Conservation (phyloP, 2,113 vertebrate species). For the Amia ocellicauda region DNA sequence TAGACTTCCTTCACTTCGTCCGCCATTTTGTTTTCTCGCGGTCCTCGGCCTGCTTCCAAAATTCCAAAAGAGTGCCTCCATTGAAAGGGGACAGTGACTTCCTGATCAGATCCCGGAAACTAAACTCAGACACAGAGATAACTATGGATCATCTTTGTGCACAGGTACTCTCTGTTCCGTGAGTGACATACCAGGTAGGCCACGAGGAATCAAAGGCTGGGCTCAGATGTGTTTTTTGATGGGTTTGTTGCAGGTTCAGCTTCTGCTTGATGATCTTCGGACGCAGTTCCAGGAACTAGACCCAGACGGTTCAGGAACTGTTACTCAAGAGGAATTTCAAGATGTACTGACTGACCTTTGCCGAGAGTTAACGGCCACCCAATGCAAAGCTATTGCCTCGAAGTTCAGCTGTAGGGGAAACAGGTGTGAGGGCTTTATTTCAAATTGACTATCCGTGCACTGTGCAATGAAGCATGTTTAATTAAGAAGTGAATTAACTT, state of each 20-base stretch:
- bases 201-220: neutral
- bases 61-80: slow-evolving; percentile 29
- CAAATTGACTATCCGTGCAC: too few species aligned
- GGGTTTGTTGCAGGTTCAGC: slow-evolving; percentile 6
- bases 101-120: slow-evolving; percentile 29
- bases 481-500: too few species aligned
- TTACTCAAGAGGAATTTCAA: slow-evolving; percentile 32
- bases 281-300: slow-evolving; percentile 17
- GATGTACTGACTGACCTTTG: slow-evolving; percentile 31
- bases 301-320: slow-evolving; percentile 16
- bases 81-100: slow-evolving; percentile 32
- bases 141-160: slow-evolving; percentile 24
- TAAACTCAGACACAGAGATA: slow-evolving; percentile 35
- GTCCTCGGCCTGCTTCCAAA: slow-evolving; percentile 30
- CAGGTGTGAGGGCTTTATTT: slow-evolving; percentile 13
- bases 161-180: slow-evolving; percentile 15
- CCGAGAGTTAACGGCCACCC: slow-evolving; percentile 22
- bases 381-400: slow-evolving; percentile 20
- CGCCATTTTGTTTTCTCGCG: slow-evolving; percentile 34
- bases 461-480: too few species aligned
- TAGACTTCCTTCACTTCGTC: slow-evolving; percentile 28
- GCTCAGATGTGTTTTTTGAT: neutral
- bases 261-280: slow-evolving; percentile 15
- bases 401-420: slow-evolving; percentile 24
- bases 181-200: neutral